Evolutionary conservation across 2,888 invertebrate genomes (phyloP), one percentile per base, ranked within the genome.

Genomic region (Scaptomyza polygonia): DNA sequence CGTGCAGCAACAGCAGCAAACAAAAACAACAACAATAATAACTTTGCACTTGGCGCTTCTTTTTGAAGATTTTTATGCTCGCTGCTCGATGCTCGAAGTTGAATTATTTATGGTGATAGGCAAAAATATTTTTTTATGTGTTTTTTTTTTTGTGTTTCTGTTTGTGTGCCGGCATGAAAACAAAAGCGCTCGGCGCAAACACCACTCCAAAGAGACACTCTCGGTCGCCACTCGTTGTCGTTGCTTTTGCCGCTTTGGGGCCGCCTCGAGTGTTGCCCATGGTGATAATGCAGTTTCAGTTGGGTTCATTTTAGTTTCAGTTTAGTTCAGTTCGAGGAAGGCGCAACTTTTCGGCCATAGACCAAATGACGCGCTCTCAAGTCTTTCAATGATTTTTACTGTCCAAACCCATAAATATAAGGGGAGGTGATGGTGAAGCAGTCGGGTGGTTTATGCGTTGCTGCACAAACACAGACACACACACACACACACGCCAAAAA

Each of bases 71-170:
- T 84, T 79, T 83, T 80, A 82, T 76, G 77, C 72, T 52, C 44
- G 40, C 30, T 30, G 61, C 44, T 49, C 62, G 34, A 39, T 59
- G 65, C 51, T 43, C 70, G 36, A 53, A 67, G 82, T 79, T 81
- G 82, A 87, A 89, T 89, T 88, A 89, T 88, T 88, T 87, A 89
- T 79, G 79, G 83, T 88, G 88, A 89, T 88, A 76, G 86, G 88
- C 88, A 89, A 83, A 83, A 72, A 86, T 79, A 82, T 67, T 76
- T 83, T 81, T 85, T 69, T 77, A 65, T 73, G 66, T 52, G 79
- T 81, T 74, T 77, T 67, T 61, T 79, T 75, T 77, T 74, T n/a
- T n/a, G n/a, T n/a, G n/a, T n/a, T n/a, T n/a, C n/a, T n/a, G n/a
- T n/a, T n/a, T n/a, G n/a, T 39, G 39, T 63, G 84, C 71, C 84